Conservation (phyloP, 2,888 invertebrate genomes). For the Mesorhabditis spiculigera region DNA sequence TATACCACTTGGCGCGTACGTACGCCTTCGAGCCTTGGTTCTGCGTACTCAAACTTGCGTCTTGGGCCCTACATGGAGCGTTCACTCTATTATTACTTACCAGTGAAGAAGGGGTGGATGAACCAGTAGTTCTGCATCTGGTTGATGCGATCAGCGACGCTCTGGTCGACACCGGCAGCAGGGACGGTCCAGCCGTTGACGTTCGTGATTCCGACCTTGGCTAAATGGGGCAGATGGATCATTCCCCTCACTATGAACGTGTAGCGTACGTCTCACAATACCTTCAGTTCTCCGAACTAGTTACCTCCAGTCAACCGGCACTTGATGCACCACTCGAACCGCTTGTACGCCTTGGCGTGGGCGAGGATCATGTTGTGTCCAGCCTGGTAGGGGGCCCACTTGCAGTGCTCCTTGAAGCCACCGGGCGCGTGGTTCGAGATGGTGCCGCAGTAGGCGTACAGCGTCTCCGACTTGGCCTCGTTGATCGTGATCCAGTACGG, state of each 20-base stretch:
- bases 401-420: too few relatives aligned
- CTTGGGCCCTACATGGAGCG: too few relatives aligned
- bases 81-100: too few relatives aligned
- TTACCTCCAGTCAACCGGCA: too few relatives aligned
- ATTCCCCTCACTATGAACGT: not conserved
- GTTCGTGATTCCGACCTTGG: constrained; percentile 19
- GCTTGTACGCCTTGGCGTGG: constrained; percentile 69
- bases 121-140: constrained; percentile 26
- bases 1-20: too few relatives aligned
- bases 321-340: constrained; percentile 68
- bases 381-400: constrained; percentile 56
- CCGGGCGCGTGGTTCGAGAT: too few relatives aligned
- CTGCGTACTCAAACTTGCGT: too few relatives aligned
- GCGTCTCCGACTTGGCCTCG: constrained; percentile 61
- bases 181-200: constrained; percentile 19
- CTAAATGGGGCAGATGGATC: constrained; percentile 7
- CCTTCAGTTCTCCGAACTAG: too few relatives aligned
- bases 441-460: too few relatives aligned
- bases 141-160: constrained; percentile 14
- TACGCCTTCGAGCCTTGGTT: too few relatives aligned
- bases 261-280: too few relatives aligned
- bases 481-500: constrained; percentile 74
- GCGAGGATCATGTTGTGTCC: constrained; percentile 69
- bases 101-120: constrained; percentile 19
- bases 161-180: constrained; percentile 13